Conservation (phyloP, 2,797 vertebrate genomes). For the Cynodonichthys magdalenae region DNA sequence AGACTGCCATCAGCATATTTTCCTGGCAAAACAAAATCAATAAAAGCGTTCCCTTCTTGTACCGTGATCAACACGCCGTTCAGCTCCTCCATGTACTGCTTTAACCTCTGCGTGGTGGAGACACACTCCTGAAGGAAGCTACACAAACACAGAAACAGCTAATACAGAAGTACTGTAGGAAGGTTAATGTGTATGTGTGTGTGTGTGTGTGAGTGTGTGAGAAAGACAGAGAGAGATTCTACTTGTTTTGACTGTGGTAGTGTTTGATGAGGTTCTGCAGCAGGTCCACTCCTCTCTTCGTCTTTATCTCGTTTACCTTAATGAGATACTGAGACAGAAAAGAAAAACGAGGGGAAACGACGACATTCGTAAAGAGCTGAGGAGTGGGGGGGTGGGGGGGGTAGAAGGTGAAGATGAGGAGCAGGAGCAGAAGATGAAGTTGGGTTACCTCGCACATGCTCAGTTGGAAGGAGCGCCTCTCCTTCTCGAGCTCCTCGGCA, state of each 20-base stretch:
- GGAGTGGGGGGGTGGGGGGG: neutral
- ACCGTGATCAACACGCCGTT: conserved; percentile 76
- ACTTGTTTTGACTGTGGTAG: conserved; percentile 88
- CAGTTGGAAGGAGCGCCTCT: conserved; percentile 86
- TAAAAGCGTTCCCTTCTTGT: neutral
- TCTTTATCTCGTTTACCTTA: conserved; percentile 99
- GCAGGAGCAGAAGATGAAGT: neutral
- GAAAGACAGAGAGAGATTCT: conserved; percentile 38
- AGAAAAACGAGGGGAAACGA: neutral
- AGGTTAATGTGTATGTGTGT: neutral
- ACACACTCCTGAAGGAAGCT: conserved; percentile 89
- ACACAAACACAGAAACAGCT: conserved; percentile 37
- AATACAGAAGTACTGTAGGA: neutral
- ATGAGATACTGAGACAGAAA: conserved; percentile 89
- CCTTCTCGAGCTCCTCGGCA: conserved; percentile 87
- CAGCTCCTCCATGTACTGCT: conserved; percentile 84
- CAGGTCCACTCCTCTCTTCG: conserved; percentile 92
- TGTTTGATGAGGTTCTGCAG: conserved; percentile 89
- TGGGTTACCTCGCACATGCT: conserved; percentile 82
- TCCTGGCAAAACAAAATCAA: neutral
- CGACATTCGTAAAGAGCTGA: neutral
- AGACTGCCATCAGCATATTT: neutral
- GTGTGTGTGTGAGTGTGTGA: conserved; percentile 5
- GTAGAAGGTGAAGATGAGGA: neutral
- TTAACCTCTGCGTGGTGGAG: conserved; percentile 81